phyloP scores from a whole-genome alignment of 2,797 vertebrate species.

The Limosa lapponica region DNA sequence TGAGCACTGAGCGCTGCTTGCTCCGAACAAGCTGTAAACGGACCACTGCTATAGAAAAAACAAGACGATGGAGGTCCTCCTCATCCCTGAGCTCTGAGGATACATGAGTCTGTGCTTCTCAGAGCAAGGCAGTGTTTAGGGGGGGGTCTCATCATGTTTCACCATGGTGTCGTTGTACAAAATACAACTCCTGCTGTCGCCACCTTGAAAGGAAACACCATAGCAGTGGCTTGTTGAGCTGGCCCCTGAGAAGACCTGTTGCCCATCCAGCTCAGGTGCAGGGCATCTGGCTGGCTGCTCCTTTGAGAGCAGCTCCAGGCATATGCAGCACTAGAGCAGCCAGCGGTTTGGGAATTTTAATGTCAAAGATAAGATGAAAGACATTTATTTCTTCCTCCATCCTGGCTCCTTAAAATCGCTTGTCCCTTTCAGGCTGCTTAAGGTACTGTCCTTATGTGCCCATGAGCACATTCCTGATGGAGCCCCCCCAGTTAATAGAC shows the following conservation, averaged over 20 bases:
- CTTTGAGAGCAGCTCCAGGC: neutral
- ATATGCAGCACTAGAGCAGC: neutral
- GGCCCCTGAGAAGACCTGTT: conserved; percentile 1
- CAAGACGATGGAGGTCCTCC: neutral
- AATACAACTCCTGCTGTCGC: neutral
- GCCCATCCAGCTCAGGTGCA: conserved; percentile 1
- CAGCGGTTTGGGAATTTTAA: neutral
- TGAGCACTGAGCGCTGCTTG: accelerated
- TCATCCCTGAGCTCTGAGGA: neutral
- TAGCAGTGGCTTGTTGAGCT: neutral
- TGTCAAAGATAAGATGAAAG: neutral
- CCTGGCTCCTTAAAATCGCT: neutral
- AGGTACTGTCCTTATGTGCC: neutral
- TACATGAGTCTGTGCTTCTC: accelerated
- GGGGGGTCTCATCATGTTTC: neutral
- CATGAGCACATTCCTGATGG: neutral
- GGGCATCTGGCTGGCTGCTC: neutral
- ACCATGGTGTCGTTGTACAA: accelerated
- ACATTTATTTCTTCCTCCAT: neutral
- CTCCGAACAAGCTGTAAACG: neutral
- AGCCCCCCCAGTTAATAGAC: neutral
- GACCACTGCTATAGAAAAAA: accelerated
- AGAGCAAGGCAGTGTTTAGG: neutral
- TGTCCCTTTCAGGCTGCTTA: neutral
- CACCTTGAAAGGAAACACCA: accelerated